Evolutionary conservation across 2,888 invertebrate species (phyloP).

Genomic region (Pseudolycoriella hygida): DNA sequence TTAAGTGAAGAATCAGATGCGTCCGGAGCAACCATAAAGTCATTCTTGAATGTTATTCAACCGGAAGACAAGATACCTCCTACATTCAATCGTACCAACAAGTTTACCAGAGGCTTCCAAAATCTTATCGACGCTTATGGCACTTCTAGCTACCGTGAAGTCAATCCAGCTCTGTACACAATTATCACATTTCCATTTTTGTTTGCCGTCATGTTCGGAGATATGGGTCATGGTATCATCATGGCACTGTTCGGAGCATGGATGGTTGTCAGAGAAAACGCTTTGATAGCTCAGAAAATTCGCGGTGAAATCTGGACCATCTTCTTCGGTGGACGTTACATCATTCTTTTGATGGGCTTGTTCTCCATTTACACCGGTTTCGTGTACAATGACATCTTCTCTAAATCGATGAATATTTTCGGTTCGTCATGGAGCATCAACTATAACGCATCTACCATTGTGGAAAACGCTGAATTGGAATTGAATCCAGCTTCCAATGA

Average conservation of each 20-base stretch:
- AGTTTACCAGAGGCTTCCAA: slow-evolving; percentile 86
- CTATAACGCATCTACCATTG: slow-evolving; percentile 34
- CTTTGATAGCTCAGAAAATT: slow-evolving; percentile 47
- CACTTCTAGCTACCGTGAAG: slow-evolving; percentile 79
- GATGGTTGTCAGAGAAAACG: slow-evolving; percentile 67
- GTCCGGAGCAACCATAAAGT: slow-evolving; percentile 75
- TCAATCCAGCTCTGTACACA: slow-evolving; percentile 77
- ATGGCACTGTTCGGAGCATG: slow-evolving; percentile 62
- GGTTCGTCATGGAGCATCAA: slow-evolving; percentile 64
- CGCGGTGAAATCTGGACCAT: slow-evolving; percentile 86
- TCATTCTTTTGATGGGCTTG: slow-evolving; percentile 88
- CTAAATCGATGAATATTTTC: slow-evolving; percentile 88
- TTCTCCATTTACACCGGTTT: slow-evolving; percentile 96
- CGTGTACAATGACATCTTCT: slow-evolving; percentile 96
- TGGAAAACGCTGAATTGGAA: slow-evolving; percentile 31
- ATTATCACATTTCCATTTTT: slow-evolving; percentile 89
- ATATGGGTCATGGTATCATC: slow-evolving; percentile 71
- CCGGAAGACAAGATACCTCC: slow-evolving; percentile 64
- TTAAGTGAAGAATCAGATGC: slow-evolving; percentile 65
- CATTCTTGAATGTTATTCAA: slow-evolving; percentile 80
- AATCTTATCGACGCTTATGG: slow-evolving; percentile 87
- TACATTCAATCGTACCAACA: slow-evolving; percentile 81
- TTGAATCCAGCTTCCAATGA: slow-evolving; percentile 40
- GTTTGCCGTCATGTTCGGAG: slow-evolving; percentile 94
- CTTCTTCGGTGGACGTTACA: slow-evolving; percentile 94